These are phyloP conservation scores for Cyprinodon diabolis DNA, from an alignment of 2,797 vertebrate genomes.

Conservation along the genomic window DNA sequence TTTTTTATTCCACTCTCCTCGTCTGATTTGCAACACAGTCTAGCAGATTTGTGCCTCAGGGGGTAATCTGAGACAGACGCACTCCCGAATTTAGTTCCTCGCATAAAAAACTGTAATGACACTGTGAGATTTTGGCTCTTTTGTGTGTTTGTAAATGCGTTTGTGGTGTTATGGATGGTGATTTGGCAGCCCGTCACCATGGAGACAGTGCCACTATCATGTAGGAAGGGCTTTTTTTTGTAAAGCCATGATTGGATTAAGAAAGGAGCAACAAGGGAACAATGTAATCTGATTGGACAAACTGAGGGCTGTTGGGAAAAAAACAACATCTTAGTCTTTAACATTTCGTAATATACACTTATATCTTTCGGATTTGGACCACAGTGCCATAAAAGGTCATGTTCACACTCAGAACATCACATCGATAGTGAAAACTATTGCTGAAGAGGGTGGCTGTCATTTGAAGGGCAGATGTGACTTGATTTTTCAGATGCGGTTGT, in stretches of 20 bases:
- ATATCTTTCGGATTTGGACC: slow-evolving; percentile 5
- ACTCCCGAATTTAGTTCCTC: slow-evolving; percentile 75
- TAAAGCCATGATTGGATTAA: slow-evolving; percentile 33
- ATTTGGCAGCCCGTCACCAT: slow-evolving; percentile 73
- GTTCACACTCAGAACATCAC: slow-evolving; percentile 33
- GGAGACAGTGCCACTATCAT: slow-evolving; percentile 68
- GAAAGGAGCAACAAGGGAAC: slow-evolving; percentile 31
- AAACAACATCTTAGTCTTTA: neutral
- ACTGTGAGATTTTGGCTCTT: slow-evolving; percentile 41
- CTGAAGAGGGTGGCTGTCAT: slow-evolving; percentile 37
- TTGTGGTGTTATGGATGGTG: slow-evolving; percentile 26
- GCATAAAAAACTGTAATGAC: slow-evolving; percentile 32
- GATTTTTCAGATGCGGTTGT: slow-evolving; percentile 52
- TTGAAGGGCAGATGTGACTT: slow-evolving; percentile 53
- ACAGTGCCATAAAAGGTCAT: slow-evolving; percentile 2
- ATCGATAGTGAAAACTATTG: slow-evolving; percentile 21
- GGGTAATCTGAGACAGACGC: slow-evolving; percentile 72
- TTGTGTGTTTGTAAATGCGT: slow-evolving; percentile 24
- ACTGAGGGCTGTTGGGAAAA: slow-evolving; percentile 11
- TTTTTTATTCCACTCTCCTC: slow-evolving; percentile 31
- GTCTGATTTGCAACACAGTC: slow-evolving; percentile 30
- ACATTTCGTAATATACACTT: neutral
- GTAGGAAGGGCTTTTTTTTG: slow-evolving; percentile 33
- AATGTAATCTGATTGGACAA: slow-evolving; percentile 20
- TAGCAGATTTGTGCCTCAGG: slow-evolving; percentile 38